Evolutionary conservation across 2,113 vertebrate species (phyloP).

Genomic region (Tragelaphus buxtoni): DNA sequence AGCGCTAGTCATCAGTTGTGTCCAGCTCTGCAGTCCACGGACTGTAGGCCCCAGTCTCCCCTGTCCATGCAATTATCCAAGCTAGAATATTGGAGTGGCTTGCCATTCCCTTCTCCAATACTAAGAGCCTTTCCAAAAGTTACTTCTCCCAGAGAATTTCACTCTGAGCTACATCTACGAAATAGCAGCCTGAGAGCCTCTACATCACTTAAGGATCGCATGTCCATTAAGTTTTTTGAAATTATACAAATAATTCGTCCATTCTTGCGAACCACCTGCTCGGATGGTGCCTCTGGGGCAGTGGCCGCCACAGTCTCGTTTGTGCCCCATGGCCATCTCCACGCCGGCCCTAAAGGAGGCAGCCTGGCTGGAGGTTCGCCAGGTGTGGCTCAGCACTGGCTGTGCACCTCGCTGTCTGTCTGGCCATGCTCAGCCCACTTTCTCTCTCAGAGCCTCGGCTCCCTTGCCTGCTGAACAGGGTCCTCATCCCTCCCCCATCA

Average conservation of each 20-base stretch:
- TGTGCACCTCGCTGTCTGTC: neutral
- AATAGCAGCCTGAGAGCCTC: neutral
- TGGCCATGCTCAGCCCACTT: neutral
- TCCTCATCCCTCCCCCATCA: neutral
- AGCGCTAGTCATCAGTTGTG: neutral
- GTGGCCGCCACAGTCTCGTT: fast-evolving
- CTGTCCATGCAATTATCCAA: neutral
- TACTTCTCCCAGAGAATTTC: neutral
- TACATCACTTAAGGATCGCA: neutral
- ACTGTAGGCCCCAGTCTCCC: neutral
- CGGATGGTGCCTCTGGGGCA: neutral
- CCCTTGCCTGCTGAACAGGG: neutral
- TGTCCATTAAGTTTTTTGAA: neutral
- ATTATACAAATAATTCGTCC: neutral
- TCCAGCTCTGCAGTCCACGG: neutral
- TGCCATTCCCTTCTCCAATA: neutral
- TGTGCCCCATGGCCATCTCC: neutral
- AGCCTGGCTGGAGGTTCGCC: neutral
- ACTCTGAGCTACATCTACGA: neutral
- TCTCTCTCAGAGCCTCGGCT: neutral
- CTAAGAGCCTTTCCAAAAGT: neutral
- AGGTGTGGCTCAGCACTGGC: neutral
- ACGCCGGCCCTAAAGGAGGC: fast-evolving
- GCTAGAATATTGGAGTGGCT: neutral
- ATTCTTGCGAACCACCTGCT: neutral